Conservation (phyloP, 30 jellyfish, hydroid and myxozoan genomes). For the Hydractinia symbiolongicarpus region DNA sequence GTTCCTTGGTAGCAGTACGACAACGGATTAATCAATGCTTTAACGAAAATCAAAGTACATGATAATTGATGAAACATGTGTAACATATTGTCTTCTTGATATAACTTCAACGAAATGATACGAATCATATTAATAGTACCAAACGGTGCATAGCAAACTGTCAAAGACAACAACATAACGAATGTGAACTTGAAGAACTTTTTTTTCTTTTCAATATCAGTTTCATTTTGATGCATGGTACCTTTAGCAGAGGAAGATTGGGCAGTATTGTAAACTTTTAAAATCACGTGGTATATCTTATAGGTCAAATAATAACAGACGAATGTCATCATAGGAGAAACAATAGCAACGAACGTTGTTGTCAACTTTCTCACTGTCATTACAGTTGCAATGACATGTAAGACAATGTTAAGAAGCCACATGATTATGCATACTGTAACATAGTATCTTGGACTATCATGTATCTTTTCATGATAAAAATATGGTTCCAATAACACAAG, state of each 20-base stretch:
- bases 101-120: neutral
- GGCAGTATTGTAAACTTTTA: neutral
- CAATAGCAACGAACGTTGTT: neutral
- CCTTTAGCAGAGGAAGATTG: neutral
- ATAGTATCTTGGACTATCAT: neutral
- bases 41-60: neutral
- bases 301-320: neutral
- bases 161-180: slow-evolving; percentile 2
- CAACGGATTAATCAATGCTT: slow-evolving; percentile 2
- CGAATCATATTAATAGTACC: slow-evolving; percentile 2
- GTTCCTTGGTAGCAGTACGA: neutral
- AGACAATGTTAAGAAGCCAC: neutral
- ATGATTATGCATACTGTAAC: neutral
- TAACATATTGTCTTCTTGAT: neutral
- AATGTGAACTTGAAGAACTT: neutral
- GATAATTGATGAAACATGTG: neutral
- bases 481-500: neutral
- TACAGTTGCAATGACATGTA: neutral
- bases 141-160: neutral
- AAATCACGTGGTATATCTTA: neutral
- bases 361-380: neutral
- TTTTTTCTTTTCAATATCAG: neutral
- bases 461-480: neutral
- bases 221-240: neutral
- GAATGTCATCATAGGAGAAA: neutral